Base-by-base conservation (phyloP, 2,888 invertebrate species). In the Pammene aurita region DNA sequence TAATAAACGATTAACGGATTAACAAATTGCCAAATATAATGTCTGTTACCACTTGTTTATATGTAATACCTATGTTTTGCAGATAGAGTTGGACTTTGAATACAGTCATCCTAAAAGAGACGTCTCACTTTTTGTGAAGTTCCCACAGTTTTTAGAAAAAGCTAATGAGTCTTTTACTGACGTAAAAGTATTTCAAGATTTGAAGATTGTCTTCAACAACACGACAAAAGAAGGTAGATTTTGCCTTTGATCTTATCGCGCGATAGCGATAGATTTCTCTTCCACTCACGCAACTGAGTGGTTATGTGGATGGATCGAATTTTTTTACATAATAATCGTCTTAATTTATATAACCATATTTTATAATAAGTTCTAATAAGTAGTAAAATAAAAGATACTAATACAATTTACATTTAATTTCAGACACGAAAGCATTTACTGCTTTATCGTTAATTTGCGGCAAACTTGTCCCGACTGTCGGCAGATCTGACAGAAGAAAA, bases 141-240 rank as follows among this genome's bases (percentile, higher is more conserved):
- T 42, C 13, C 42, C 42, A 13, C 10, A 42, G 42, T 42, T 42
- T 42, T 42, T 42, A 42, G 13, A 42, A 42, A 42, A 42, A 42
- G 42, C 13, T 42, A 42, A 42, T 42, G 42, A 9, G 13, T 6
- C n/a, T 44, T 44, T 44, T 44, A 50, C 16, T 16, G 16, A 18
- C 48, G 48, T 50, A 18, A 50, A 50, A n/a, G n/a, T 50, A 18
- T 50, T 50, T 50, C 18, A 50, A 50, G 18, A 50, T 50, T 50
- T 50, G 10, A 18, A 50, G 48, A 50, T 10, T 18, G 16, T 16
- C 48, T 50, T 50, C 48, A 50, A 50, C 48, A 16, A 50, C 48
- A 50, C 48, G 18, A 18, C 16, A 16, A 16, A 50, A 50, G 48
- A 18, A 50, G 48, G 16, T 50, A 50, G 16, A 50, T 50, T 50